Evolutionary conservation across 1,140 invertebrate species (phyloP).

Genomic region (Heliconius eleuchia): DNA sequence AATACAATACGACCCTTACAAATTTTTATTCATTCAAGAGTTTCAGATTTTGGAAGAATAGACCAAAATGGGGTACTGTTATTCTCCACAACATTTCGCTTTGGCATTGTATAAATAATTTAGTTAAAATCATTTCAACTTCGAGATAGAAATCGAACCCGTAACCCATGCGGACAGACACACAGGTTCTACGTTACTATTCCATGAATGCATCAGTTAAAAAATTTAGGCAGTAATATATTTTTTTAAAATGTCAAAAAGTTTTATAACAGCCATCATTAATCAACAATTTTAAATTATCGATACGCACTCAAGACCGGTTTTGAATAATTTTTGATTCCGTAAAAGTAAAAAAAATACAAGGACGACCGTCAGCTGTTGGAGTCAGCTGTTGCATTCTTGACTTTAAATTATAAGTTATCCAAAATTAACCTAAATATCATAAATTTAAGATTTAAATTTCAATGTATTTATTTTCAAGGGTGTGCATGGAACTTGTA

Average conservation of each 20-base stretch:
- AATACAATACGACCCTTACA: no score
- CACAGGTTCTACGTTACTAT: no score
- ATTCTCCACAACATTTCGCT: no score
- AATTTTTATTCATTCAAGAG: no score
- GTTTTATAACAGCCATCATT: neutral
- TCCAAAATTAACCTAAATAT: neutral
- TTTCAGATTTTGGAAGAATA: no score
- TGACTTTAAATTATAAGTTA: neutral
- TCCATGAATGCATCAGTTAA: no score
- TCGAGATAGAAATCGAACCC: no score
- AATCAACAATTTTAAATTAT: neutral
- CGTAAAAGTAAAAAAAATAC: conserved; percentile 20
- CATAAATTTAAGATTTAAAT: neutral
- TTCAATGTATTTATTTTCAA: neutral
- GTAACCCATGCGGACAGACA: no score
- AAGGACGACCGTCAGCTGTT: conserved; percentile 36
- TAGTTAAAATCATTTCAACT: no score
- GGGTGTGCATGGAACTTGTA: conserved; percentile 19
- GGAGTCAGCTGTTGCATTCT: conserved; percentile 27
- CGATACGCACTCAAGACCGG: conserved; percentile 20
- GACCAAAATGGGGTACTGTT: no score
- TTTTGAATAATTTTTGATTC: conserved; percentile 21
- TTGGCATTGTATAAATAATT: neutral
- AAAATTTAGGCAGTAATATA: neutral
- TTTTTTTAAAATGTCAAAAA: neutral